These are phyloP conservation scores for Rhamphomyia laevipes DNA, from an alignment of 2,888 invertebrate species.

Conservation along the genomic window DNA sequence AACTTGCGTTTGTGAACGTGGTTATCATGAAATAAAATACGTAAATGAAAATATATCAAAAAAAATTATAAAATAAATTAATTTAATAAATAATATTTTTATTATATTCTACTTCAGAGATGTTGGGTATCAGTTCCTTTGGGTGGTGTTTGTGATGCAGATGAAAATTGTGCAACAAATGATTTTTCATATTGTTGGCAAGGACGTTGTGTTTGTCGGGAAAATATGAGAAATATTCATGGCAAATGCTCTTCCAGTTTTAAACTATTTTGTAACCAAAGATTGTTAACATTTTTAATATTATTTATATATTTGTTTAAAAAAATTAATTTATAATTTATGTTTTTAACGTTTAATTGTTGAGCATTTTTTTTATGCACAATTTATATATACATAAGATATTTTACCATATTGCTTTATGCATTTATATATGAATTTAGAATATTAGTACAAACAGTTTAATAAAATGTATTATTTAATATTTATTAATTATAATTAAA, in stretches of 20 bases:
- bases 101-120: conserved; percentile 12
- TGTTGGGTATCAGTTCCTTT: conserved; percentile 17
- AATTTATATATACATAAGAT: no score
- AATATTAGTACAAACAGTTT: no score
- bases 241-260: conserved; percentile 12
- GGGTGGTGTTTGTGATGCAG: conserved; percentile 16
- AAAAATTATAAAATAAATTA: background rate
- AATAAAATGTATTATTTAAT: no score
- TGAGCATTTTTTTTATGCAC: no score
- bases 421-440: no score
- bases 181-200: conserved; percentile 12
- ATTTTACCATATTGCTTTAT: no score
- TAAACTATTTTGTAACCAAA: conserved; percentile 13
- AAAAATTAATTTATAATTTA: background rate
- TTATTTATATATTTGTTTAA: conserved; percentile 6
- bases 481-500: no score
- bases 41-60: conserved; percentile 12
- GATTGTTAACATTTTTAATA: conserved; percentile 14
- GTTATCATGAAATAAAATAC: conserved; percentile 15
- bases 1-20: conserved; percentile 13
- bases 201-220: conserved; percentile 13
- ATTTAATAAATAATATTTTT: background rate
- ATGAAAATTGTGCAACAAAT: conserved; percentile 17
- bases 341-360: background rate
- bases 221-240: conserved; percentile 10